Evolutionary conservation across 1,140 invertebrate species (phyloP).

Genomic region (Drosophila watanabei): DNA sequence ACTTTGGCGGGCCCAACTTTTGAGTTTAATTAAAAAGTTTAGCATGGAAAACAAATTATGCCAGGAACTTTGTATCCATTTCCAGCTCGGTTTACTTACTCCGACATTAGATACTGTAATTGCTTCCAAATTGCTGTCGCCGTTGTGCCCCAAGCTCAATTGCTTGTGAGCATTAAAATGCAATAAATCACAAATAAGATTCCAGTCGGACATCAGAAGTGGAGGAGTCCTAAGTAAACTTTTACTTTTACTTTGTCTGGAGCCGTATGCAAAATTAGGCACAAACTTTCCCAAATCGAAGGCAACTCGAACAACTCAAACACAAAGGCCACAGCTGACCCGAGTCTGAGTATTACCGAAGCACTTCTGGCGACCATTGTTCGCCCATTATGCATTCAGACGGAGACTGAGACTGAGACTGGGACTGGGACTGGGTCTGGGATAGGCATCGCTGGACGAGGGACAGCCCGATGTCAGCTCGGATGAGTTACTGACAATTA

Average conservation of each 20-base stretch:
- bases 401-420: background rate
- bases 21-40: conserved; percentile 72
- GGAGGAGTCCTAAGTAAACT: conserved; percentile 27
- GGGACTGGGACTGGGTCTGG: background rate
- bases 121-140: conserved; percentile 14
- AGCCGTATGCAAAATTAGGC: conserved; percentile 44
- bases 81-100: conserved; percentile 6
- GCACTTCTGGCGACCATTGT: conserved; percentile 36
- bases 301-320: conserved; percentile 23
- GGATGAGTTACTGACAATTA: conserved; percentile 30
- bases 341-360: conserved; percentile 44
- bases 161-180: conserved; percentile 22
- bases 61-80: conserved; percentile 26
- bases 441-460: background rate
- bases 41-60: conserved; percentile 35
- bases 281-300: conserved; percentile 39
- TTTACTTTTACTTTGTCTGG: conserved; percentile 14
- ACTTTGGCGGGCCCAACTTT: conserved; percentile 37
- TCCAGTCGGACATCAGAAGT: too few species aligned
- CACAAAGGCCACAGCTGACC: conserved; percentile 19
- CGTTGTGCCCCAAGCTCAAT: background rate
- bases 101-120: conserved; percentile 37
- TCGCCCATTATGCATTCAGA: conserved; percentile 27
- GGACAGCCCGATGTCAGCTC: background rate
- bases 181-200: conserved; percentile 64